Conservation (phyloP, 2,888 invertebrate genomes). For the Cephus spinipes region DNA sequence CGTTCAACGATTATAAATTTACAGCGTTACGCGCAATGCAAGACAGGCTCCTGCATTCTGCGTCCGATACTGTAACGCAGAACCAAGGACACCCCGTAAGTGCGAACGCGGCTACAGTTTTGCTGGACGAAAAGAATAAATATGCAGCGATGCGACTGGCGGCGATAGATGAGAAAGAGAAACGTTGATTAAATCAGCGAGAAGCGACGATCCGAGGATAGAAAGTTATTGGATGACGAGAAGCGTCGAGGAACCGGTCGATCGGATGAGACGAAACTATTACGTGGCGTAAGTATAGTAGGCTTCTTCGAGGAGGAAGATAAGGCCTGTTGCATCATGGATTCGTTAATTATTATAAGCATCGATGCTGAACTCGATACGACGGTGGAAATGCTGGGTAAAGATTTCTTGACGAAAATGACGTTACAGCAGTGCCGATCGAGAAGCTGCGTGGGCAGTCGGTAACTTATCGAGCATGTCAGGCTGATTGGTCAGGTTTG, state of each 20-base stretch:
- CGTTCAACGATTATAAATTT: not conserved
- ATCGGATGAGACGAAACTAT: not conserved
- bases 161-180: not conserved
- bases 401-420: not conserved
- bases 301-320: not conserved
- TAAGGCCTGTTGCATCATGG: not conserved
- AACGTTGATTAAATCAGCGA: not conserved
- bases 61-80: not conserved
- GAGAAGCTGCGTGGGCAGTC: conserved; percentile 39
- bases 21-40: not conserved
- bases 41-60: not conserved
- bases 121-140: not conserved
- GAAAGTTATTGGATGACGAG: not conserved
- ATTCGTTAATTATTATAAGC: not conserved
- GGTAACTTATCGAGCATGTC: conserved; percentile 18
- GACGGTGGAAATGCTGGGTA: not conserved
- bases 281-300: not conserved
- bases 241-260: not conserved
- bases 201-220: not conserved
- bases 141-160: not conserved
- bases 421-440: conserved; percentile 15
- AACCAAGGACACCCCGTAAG: not conserved
- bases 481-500: conserved; percentile 24
- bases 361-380: not conserved
- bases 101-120: not conserved